phyloP scores from a whole-genome alignment of 2,113 vertebrate species.

The Galemys pyrenaicus region DNA sequence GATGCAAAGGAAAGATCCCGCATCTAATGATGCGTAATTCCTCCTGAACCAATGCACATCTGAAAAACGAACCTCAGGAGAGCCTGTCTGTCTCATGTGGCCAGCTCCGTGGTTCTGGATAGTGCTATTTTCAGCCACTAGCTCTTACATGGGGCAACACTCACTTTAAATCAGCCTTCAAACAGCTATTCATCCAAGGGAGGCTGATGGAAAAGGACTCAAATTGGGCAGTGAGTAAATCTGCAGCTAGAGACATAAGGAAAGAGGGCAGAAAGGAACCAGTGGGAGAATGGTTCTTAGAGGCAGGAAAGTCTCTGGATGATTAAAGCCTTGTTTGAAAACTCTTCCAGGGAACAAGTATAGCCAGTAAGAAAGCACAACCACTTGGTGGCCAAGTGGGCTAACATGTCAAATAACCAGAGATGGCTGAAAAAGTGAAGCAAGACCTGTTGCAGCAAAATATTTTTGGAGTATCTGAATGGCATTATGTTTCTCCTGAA shows the following conservation, averaged over 20 bases:
- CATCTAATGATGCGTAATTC: conserved; percentile 44
- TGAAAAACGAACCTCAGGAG: conserved; percentile 32
- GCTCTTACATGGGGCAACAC: conserved; percentile 55
- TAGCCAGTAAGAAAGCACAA: background rate
- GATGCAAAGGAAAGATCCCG: background rate
- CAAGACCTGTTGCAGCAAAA: background rate
- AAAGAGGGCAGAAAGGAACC: background rate
- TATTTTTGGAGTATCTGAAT: background rate
- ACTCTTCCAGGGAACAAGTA: background rate
- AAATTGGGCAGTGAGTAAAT: background rate
- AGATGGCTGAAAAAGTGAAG: background rate
- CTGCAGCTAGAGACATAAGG: background rate
- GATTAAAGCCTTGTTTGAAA: background rate
- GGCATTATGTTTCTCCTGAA: background rate
- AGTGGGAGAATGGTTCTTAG: background rate
- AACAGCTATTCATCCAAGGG: conserved; percentile 52
- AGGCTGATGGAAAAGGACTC: conserved; percentile 29
- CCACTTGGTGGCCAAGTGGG: background rate
- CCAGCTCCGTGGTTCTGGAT: background rate
- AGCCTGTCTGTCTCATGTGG: background rate
- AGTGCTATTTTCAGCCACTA: conserved; percentile 3
- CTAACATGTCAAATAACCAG: background rate
- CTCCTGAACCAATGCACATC: background rate
- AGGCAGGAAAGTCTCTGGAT: background rate
- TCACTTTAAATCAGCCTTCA: conserved; percentile 69